A percentile compares a stretch with the other conserved stretches of the same genome.
Conservation (phyloP, 2,113 vertebrate species). For the Peromyscus maniculatus region DNA sequence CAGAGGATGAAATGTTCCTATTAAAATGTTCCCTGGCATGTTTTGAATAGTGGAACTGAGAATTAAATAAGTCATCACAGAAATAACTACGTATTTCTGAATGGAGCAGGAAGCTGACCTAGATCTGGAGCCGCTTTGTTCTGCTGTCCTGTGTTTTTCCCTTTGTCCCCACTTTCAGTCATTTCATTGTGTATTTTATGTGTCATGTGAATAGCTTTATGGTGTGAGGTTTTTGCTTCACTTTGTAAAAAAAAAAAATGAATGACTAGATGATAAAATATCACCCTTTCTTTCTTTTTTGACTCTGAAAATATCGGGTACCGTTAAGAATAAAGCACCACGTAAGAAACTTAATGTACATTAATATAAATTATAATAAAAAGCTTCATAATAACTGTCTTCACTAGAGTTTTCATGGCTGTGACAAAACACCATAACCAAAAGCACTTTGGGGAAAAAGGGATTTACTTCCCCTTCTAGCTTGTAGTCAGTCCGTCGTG, state of each 20-base stretch:
- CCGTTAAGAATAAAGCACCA: background rate
- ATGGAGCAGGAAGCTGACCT: background rate
- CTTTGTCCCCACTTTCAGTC: background rate
- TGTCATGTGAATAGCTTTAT: background rate
- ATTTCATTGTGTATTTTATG: background rate
- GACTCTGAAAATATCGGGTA: background rate
- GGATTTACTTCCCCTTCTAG: background rate
- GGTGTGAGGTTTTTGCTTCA: background rate
- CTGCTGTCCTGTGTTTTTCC: background rate
- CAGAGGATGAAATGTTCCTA: background rate
- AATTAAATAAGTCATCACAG: background rate
- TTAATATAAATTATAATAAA: conserved; percentile 12
- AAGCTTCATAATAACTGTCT: background rate
- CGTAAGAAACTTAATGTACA: background rate
- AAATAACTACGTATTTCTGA: background rate
- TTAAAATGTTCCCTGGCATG: background rate
- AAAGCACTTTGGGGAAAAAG: background rate
- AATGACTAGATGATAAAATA: background rate
- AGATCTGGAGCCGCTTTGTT: background rate
- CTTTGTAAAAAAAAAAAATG: background rate
- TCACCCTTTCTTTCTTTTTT: background rate
- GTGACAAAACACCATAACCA: background rate
- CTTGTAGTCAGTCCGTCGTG: too few species aligned
- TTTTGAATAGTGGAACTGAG: background rate
- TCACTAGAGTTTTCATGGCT: background rate